Evolutionary conservation across 2,797 vertebrate genomes (phyloP), one percentile per base, ranked within the genome.

Genomic region (Darevskia mixta): DNA sequence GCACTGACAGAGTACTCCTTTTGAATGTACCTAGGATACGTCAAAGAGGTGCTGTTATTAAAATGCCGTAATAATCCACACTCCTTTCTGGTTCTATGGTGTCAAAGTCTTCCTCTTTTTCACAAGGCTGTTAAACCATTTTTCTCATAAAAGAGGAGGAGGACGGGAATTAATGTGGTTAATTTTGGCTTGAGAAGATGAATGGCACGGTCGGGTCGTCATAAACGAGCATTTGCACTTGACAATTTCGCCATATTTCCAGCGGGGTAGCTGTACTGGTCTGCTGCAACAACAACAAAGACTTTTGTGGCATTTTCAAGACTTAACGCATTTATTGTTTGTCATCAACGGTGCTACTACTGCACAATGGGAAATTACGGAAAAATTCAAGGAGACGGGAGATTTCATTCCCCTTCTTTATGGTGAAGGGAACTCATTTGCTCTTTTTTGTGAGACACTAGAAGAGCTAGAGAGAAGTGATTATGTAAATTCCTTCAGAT

Each of bases 11-110:
- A 64, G 10, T 79, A 79, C 49, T 88, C 45, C 45, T 25, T 41
- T 88, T 79, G 8, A 82, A 38, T 1, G 1, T 69, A n/a, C 45
- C 87, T 90, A 27, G 85, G 88, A 77, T 83, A 86, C 84, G 83
- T 92, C 76, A 58, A 75, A 79, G 90, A 79, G 71, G 87, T 35
- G 90, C 87, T 85, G 88, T 90, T 94, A 90, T 85, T 84, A 84
- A 89, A 64, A 27, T 7, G 58, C 77, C 90, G 82, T 79, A 32
- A 8, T 80, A 41, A 32, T 20, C 66, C 27, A 61, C 10, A 43
- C 18, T 18, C 27, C 2, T 4, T 20, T 49, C 69, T 1, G 0
- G 45, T 86, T 83, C 15, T 73, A 86, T 90, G 75, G 79, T 72
- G 43, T 85, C 1, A 8, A 85, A 92, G 55, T 89, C 79, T 93